phyloP scores from a whole-genome alignment of 30 jellyfish, hydroid and myxozoan genomes.

The Hydractinia echinata region DNA sequence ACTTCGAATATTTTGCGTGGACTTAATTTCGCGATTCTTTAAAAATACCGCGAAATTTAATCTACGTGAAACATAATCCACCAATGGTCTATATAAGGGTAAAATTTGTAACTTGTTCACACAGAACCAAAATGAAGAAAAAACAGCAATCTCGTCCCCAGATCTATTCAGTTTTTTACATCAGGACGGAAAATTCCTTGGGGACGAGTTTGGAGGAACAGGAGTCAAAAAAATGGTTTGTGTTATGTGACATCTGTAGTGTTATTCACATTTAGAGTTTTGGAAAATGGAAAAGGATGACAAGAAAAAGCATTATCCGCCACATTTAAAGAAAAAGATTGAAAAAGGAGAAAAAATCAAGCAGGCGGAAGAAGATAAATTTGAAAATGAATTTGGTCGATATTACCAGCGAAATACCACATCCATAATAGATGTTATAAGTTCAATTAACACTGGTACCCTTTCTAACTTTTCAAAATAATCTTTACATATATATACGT shows the following conservation, averaged over 20 bases:
- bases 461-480: neutral
- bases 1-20: too few relatives aligned
- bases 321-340: slow-evolving; percentile 19
- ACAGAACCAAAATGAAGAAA: too few relatives aligned
- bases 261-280: neutral
- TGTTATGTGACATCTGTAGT: neutral
- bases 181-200: too few relatives aligned
- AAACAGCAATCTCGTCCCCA: too few relatives aligned
- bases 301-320: slow-evolving; percentile 20
- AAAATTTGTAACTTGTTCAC: too few relatives aligned
- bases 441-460: slow-evolving; percentile 19
- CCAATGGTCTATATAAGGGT: too few relatives aligned
- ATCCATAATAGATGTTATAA: slow-evolving; percentile 1
- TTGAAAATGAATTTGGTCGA: slow-evolving; percentile 45
- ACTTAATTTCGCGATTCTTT: too few relatives aligned
- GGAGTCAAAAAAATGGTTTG: neutral
- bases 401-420: slow-evolving; percentile 7
- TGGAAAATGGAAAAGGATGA: slow-evolving; percentile 29
- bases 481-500: neutral
- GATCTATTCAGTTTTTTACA: too few relatives aligned
- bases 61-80: too few relatives aligned
- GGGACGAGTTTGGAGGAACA: neutral
- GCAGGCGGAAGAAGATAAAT: slow-evolving; percentile 26
- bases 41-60: too few relatives aligned
- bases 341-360: slow-evolving; percentile 6